These are phyloP conservation scores for Atethmia centrago DNA, from an alignment of 2,888 invertebrate genomes.

Conservation along the genomic window DNA sequence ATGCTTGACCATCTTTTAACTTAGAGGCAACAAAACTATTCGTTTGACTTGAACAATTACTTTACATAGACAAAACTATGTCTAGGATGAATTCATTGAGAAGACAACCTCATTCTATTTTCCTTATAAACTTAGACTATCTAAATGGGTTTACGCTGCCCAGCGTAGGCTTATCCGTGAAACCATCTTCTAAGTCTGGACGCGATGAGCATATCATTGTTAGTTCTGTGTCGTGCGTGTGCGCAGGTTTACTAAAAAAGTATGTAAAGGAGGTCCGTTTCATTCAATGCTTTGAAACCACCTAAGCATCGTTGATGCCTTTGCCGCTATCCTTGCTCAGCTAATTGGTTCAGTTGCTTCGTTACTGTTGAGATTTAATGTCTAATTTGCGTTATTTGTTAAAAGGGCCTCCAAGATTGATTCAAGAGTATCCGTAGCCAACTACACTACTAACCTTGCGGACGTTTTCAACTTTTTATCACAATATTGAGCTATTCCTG, in stretches of 20 bases:
- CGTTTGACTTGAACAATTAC: not conserved
- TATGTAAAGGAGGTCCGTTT: slow-evolving; percentile 36
- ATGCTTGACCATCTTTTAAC: not conserved
- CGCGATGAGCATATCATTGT: slow-evolving; percentile 59
- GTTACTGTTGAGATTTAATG: not conserved
- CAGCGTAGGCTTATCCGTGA: slow-evolving; percentile 61
- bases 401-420: not conserved
- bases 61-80: slow-evolving; percentile 22
- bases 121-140: slow-evolving; percentile 51
- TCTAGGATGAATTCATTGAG: slow-evolving; percentile 42
- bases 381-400: not conserved
- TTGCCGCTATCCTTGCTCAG: not conserved
- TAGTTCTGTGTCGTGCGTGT: slow-evolving; percentile 65
- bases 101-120: slow-evolving; percentile 34
- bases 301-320: not conserved
- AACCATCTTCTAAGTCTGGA: slow-evolving; percentile 61
- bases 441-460: not conserved
- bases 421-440: not conserved
- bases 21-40: not conserved
- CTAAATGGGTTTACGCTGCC: slow-evolving; percentile 44
- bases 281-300: slow-evolving; percentile 8
- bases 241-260: slow-evolving; percentile 49
- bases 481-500: not conserved
- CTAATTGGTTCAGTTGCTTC: not conserved
- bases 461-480: not conserved